Conservation (phyloP, 2,113 vertebrate genomes). For the Xerus inauris region DNA sequence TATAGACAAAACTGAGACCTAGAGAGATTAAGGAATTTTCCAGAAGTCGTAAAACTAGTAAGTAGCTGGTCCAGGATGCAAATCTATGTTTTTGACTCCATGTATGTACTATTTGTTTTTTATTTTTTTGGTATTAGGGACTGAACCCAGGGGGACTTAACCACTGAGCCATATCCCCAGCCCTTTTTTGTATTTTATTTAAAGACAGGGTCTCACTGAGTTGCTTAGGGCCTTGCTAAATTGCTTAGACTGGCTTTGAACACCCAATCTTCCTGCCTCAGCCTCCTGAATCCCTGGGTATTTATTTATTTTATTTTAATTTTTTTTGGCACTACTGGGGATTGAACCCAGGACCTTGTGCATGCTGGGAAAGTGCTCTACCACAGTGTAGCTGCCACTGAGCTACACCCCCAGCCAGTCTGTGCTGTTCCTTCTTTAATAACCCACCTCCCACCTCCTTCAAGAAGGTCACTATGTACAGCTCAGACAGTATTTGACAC, state of each 20-base stretch:
- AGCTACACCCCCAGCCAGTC: not conserved
- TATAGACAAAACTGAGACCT: slow-evolving; percentile 32
- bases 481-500: not conserved
- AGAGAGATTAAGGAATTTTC: not conserved
- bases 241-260: too few relatives aligned
- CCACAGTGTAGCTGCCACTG: not conserved
- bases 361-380: not conserved
- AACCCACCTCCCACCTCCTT: not conserved
- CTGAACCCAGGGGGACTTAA: not conserved
- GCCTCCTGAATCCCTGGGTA: too few relatives aligned
- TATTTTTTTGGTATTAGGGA: not conserved
- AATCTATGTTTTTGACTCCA: not conserved
- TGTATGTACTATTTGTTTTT: too few relatives aligned
- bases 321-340: not conserved
- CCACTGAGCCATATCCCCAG: too few relatives aligned
- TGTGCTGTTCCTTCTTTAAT: not conserved
- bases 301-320: too few relatives aligned
- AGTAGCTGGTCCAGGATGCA: not conserved
- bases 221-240: too few relatives aligned
- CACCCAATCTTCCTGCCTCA: too few relatives aligned
- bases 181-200: too few relatives aligned
- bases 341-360: not conserved
- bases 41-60: not conserved
- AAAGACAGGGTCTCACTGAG: too few relatives aligned
- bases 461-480: not conserved